Conservation (phyloP, 2,113 vertebrate genomes). For the Otus sunia region DNA sequence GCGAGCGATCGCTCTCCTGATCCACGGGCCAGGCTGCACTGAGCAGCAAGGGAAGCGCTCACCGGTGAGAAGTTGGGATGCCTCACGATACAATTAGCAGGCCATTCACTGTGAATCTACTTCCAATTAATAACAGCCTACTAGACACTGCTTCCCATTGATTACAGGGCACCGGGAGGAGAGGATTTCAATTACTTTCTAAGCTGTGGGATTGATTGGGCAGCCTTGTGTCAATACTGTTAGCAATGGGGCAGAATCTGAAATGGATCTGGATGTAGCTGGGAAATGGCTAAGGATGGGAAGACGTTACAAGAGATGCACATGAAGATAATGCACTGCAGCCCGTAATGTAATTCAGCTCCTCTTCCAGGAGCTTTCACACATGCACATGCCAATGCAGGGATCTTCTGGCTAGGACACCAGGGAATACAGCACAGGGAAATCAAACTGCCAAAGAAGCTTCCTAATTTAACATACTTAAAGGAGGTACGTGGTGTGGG, state of each 20-base stretch:
- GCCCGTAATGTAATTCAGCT: background rate
- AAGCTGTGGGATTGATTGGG: background rate
- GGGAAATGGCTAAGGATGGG: background rate
- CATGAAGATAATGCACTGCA: background rate
- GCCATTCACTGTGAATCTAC: background rate
- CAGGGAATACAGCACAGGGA: background rate
- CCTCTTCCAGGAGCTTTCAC: background rate
- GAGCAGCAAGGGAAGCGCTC: background rate
- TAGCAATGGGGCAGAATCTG: background rate
- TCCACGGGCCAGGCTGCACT: background rate
- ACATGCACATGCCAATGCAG: background rate
- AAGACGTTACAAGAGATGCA: background rate
- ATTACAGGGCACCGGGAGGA: background rate
- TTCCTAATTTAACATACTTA: background rate
- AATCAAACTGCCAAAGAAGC: background rate
- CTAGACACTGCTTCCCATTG: background rate
- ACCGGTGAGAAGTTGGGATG: background rate
- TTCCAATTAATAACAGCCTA: constrained; percentile 18
- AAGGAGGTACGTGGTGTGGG: background rate
- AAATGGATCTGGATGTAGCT: background rate
- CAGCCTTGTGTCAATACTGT: background rate
- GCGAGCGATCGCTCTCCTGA: fast-evolving
- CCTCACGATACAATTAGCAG: background rate
- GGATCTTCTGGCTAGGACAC: background rate
- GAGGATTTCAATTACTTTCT: constrained; percentile 18